Evolutionary conservation across 1,140 invertebrate species (phyloP).

Genomic region (Formica exsecta): DNA sequence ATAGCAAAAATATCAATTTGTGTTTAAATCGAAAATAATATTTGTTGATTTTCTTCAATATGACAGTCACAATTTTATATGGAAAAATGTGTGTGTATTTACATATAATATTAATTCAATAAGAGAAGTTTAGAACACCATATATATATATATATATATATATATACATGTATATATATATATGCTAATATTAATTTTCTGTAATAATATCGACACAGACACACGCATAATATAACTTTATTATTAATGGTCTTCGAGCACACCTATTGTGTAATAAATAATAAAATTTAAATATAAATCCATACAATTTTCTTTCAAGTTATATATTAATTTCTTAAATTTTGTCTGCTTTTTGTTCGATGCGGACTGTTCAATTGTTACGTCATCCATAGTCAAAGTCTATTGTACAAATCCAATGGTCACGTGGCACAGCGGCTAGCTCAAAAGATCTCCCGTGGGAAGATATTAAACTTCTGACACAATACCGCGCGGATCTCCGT

Average conservation of each 20-base stretch:
- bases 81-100: neutral
- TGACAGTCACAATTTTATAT: neutral
- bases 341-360: slow-evolving; percentile 2
- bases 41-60: neutral
- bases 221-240: neutral
- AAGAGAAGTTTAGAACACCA: neutral
- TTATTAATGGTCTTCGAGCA: neutral
- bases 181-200: slow-evolving; percentile 13
- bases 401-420: slow-evolving; percentile 82
- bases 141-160: neutral
- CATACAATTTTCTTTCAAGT: slow-evolving; percentile 24
- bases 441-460: slow-evolving; percentile 77
- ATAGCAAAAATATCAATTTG: neutral
- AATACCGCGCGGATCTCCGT: slow-evolving; percentile 20
- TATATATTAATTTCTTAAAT: neutral
- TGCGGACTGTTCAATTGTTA: slow-evolving; percentile 49
- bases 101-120: neutral
- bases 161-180: no score
- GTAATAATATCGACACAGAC: neutral
- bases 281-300: slow-evolving; percentile 28
- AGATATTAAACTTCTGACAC: slow-evolving; percentile 82
- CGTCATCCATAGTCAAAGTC: slow-evolving; percentile 77
- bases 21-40: neutral
- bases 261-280: neutral
- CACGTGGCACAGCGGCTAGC: slow-evolving; percentile 78